phyloP scores from a whole-genome alignment of 2,113 vertebrate species.

The Saiga tatarica region DNA sequence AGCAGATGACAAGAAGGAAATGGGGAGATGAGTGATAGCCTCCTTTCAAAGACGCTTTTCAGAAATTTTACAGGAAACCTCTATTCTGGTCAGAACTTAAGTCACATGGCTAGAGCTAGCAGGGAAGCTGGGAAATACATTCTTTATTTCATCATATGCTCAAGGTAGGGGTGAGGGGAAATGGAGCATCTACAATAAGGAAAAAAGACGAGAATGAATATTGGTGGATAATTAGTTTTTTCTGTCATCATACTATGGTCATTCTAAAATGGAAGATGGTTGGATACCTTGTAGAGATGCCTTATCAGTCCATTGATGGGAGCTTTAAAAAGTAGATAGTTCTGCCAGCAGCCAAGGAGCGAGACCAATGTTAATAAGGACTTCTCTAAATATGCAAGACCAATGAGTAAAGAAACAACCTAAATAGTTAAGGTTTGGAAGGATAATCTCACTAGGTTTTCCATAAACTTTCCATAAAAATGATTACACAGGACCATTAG shows the following conservation, averaged over 20 bases:
- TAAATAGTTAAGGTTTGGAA: not conserved
- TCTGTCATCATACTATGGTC: not conserved
- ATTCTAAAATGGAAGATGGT: not conserved
- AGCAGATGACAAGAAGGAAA: conserved; percentile 11
- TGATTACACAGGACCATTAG: not conserved
- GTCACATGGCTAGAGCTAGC: not conserved
- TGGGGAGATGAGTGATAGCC: not conserved
- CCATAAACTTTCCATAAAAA: conserved; percentile 18
- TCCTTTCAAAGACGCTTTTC: conserved; percentile 9
- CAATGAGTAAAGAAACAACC: conserved; percentile 16
- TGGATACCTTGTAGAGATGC: not conserved
- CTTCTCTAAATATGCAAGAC: conserved; percentile 16
- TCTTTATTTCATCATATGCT: not conserved
- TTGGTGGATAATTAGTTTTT: not conserved
- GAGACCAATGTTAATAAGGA: not conserved
- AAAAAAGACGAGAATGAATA: conserved; percentile 3
- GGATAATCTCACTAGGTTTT: not conserved
- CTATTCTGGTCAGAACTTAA: conserved; percentile 1
- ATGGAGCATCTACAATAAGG: not conserved
- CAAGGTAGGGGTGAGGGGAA: not conserved
- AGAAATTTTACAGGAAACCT: conserved; percentile 33
- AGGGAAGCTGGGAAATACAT: not conserved
- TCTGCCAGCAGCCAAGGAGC: not conserved
- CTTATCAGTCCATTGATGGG: not conserved
- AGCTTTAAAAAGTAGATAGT: conserved; percentile 21